These are phyloP conservation scores for Ectemnius cavifrons DNA, from an alignment of 2,888 invertebrate species.

Conservation along the genomic window DNA sequence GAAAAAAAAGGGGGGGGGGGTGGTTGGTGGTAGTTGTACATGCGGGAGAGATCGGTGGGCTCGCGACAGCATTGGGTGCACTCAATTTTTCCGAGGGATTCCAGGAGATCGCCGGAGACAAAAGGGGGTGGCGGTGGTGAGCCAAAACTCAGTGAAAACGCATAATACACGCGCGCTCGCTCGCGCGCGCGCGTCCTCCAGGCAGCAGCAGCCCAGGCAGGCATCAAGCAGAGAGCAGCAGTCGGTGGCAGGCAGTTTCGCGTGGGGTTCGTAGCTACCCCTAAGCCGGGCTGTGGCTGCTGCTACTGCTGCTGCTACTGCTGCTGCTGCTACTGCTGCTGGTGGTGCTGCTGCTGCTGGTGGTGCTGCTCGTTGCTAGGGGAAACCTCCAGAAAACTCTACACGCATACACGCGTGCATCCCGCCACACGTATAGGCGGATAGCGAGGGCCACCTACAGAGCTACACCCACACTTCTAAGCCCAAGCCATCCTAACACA, in stretches of 20 bases:
- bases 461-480: constrained; percentile 30
- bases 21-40: too few species aligned
- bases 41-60: too few species aligned
- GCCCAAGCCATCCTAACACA: constrained; percentile 15
- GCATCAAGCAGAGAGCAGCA: constrained; percentile 5
- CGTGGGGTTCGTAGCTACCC: constrained; percentile 74
- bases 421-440: constrained; percentile 44
- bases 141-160: too few species aligned
- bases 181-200: too few species aligned
- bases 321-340: constrained; percentile 54
- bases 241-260: constrained; percentile 57
- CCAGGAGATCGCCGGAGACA: background rate
- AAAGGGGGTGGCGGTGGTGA: background rate
- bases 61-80: background rate
- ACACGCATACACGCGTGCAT: constrained; percentile 44
- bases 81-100: background rate
- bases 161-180: too few species aligned
- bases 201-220: background rate
- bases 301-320: constrained; percentile 64
- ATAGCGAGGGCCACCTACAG: constrained; percentile 55
- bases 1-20: too few species aligned
- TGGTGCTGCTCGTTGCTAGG: constrained; percentile 76
- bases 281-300: constrained; percentile 71
- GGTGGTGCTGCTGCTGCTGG: constrained; percentile 64
- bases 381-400: constrained; percentile 78